A percentile compares a stretch with the other conserved stretches of the same genome.
phyloP scores from a whole-genome alignment of 2,888 invertebrate genomes.

The Lycaena phlaeas region DNA sequence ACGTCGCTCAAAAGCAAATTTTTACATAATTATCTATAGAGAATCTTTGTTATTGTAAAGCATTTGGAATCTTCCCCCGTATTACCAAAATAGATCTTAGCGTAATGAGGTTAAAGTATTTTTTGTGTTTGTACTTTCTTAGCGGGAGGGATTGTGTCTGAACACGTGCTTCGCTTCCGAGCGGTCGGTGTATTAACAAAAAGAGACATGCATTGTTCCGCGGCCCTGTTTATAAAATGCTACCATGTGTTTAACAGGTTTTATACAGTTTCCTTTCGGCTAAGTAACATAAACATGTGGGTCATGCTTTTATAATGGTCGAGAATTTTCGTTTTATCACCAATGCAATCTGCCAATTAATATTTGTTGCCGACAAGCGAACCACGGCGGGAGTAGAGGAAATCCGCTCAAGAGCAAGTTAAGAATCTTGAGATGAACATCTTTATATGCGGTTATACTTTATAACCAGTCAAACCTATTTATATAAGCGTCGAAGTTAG shows the following conservation, averaged over 20 bases:
- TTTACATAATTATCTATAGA: background rate
- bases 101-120: conserved; percentile 21
- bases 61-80: background rate
- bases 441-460: no score
- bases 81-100: conserved; percentile 20
- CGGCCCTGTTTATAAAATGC: conserved; percentile 29
- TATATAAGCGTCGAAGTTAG: no score
- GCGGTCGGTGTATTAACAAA: conserved; percentile 54
- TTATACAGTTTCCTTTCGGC: conserved; percentile 21
- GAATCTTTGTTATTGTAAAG: background rate
- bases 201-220: conserved; percentile 50
- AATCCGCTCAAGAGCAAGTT: no score
- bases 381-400: no score
- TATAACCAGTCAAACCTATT: no score
- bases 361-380: no score
- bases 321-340: no score
- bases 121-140: conserved; percentile 24
- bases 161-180: conserved; percentile 57
- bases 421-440: no score
- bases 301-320: no score
- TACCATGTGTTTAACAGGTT: conserved; percentile 63
- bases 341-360: no score
- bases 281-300: conserved; percentile 1
- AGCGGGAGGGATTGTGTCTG: conserved; percentile 36
- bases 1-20: background rate